Evolutionary conservation across 2,797 vertebrate genomes (phyloP).

Genomic region (Nannoperca australis): DNA sequence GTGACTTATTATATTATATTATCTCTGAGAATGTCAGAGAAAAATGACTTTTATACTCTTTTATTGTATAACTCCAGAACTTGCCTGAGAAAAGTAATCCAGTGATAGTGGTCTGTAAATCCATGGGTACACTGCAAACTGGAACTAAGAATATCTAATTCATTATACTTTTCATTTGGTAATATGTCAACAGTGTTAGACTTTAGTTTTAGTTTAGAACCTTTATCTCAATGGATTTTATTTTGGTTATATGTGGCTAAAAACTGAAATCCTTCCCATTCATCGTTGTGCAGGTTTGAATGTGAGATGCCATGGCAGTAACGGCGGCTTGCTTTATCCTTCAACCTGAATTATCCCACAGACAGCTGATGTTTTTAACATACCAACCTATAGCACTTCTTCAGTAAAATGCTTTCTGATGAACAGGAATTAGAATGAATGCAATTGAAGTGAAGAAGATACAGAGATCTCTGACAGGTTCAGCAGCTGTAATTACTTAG

Average conservation of each 20-base stretch:
- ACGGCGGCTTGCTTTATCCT: constrained; percentile 18
- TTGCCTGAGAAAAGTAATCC: neutral
- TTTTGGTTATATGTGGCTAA: neutral
- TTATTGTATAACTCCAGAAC: too few relatives aligned
- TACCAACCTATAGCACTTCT: constrained; percentile 14
- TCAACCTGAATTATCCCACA: constrained; percentile 6
- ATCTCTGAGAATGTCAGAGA: neutral
- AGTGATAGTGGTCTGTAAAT: neutral
- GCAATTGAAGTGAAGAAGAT: constrained; percentile 21
- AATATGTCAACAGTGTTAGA: neutral
- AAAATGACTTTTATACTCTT: too few relatives aligned
- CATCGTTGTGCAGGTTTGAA: neutral
- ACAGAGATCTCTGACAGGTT: constrained; percentile 51
- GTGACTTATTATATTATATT: neutral
- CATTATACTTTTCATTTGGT: neutral
- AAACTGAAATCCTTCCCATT: constrained; percentile 9
- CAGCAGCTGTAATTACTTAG: constrained; percentile 54
- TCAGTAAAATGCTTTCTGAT: constrained; percentile 36
- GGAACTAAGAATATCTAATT: neutral
- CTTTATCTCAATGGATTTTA: neutral
- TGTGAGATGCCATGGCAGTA: neutral
- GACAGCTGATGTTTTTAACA: constrained; percentile 18
- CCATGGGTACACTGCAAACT: too few relatives aligned
- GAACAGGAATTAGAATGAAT: constrained; percentile 15
- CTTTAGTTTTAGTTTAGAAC: neutral